These are phyloP conservation scores for Pseudobourletiella spinata DNA, from an alignment of 1,140 invertebrate species.

Conservation along the genomic window DNA sequence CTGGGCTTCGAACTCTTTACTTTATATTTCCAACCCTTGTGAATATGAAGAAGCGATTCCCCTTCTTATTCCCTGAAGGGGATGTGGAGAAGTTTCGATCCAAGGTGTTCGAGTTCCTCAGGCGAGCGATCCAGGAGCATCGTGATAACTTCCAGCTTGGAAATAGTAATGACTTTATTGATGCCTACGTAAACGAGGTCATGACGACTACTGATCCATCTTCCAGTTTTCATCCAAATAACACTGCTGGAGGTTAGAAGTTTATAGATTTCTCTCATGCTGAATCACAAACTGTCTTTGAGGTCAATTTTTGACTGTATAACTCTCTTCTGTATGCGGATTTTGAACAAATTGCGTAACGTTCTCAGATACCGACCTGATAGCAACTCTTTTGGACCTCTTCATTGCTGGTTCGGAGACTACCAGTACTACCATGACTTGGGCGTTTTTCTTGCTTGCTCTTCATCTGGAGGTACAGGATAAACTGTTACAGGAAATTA, in stretches of 20 bases:
- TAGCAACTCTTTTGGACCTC: background rate
- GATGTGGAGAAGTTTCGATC: background rate
- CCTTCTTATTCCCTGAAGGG: background rate
- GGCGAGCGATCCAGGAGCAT: constrained; percentile 62
- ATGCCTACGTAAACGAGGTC: constrained; percentile 57
- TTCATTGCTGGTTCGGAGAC: background rate
- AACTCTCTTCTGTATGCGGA: no score
- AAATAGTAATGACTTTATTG: constrained; percentile 69
- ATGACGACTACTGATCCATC: no score
- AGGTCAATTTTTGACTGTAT: no score
- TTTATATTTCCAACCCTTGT: constrained; percentile 4
- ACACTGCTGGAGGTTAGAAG: no score
- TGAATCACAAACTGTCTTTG: background rate
- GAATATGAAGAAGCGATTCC: background rate
- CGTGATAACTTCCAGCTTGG: constrained; percentile 53
- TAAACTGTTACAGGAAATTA: no score
- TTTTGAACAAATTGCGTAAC: no score
- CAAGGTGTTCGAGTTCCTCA: constrained; percentile 15
- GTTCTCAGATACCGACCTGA: background rate
- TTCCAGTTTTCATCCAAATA: no score
- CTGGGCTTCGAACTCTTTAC: no score
- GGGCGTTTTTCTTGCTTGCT: no score
- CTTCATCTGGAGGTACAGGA: no score
- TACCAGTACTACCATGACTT: no score
- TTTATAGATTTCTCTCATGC: no score